Conservation (phyloP, 2,888 invertebrate genomes). For the Hydrotaea cyrtoneurina region DNA sequence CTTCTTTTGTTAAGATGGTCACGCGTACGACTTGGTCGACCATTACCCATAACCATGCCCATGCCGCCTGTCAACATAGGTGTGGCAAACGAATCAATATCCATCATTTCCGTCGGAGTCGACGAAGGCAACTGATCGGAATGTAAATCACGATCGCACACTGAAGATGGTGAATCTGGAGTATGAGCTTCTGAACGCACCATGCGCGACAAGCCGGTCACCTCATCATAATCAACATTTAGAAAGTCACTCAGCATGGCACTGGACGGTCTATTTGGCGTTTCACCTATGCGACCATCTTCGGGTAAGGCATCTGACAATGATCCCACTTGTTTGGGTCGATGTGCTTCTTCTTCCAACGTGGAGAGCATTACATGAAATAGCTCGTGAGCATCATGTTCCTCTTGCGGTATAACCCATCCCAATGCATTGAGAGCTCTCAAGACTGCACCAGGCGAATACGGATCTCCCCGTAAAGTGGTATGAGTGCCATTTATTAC, state of each 20-base stretch:
- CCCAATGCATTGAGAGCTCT: slow-evolving; percentile 87
- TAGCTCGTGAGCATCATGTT: slow-evolving; percentile 97
- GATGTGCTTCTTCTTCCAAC: slow-evolving; percentile 90
- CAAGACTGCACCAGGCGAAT: slow-evolving; percentile 86
- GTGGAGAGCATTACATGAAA: slow-evolving; percentile 94
- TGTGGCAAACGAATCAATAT: slow-evolving; percentile 72
- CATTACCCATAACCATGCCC: slow-evolving; percentile 57
- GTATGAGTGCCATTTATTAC: slow-evolving; percentile 87
- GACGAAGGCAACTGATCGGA: slow-evolving; percentile 57
- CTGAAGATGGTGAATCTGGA: slow-evolving; percentile 80
- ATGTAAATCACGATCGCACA: slow-evolving; percentile 77
- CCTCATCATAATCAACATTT: slow-evolving; percentile 80
- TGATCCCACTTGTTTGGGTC: slow-evolving; percentile 83
- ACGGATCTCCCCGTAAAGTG: slow-evolving; percentile 83
- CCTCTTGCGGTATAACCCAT: slow-evolving; percentile 95
- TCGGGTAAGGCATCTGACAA: slow-evolving; percentile 87
- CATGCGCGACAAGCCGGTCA: slow-evolving; percentile 78
- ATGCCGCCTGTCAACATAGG: slow-evolving; percentile 67
- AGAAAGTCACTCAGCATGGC: slow-evolving; percentile 81
- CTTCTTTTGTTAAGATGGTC: slow-evolving; percentile 77
- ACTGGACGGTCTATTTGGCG: slow-evolving; percentile 82
- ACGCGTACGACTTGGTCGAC: slow-evolving; percentile 77
- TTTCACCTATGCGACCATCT: slow-evolving; percentile 81
- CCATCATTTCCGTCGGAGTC: slow-evolving; percentile 67
- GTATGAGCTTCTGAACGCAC: slow-evolving; percentile 80